Percentiles rank a stretch among this genome's conserved stretches.
Conservation (phyloP, 35 echinoderm and acorn worm genomes). For the Stichopus chloronotus region DNA sequence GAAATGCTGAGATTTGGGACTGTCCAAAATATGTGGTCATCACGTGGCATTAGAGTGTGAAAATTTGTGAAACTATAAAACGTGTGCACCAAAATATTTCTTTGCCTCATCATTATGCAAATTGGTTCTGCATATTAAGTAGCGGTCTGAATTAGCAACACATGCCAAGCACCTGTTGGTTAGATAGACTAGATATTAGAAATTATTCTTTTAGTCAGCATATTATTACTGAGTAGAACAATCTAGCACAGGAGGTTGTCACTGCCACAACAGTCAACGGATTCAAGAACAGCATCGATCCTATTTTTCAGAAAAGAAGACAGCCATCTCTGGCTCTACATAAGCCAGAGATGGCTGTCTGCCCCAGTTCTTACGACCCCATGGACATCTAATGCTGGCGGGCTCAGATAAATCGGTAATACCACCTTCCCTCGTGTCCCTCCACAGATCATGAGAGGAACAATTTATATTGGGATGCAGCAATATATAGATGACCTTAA, state of each 20-base stretch:
- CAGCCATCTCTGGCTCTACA: too few species aligned
- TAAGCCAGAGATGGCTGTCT: too few species aligned
- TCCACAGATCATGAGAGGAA: neutral
- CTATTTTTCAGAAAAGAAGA: too few species aligned
- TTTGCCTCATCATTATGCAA: neutral
- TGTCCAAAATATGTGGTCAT: slow-evolving; percentile 3
- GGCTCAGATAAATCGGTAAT: too few species aligned
- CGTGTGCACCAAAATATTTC: neutral
- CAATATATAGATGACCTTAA: neutral
- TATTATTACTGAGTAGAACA: too few species aligned
- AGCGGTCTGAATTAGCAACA: neutral
- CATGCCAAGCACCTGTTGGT: neutral
- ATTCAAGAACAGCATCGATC: too few species aligned
- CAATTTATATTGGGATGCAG: neutral
- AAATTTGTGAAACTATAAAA: neutral
- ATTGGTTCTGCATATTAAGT: neutral
- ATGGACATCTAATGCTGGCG: too few species aligned
- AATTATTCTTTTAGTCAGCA: too few species aligned
- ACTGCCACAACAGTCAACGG: too few species aligned
- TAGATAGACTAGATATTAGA: too few species aligned
- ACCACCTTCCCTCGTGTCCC: neutral
- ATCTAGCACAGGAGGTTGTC: too few species aligned
- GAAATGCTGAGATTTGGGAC: neutral
- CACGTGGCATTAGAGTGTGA: neutral
- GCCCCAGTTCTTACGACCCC: too few species aligned